Conservation (phyloP, 2,888 invertebrate genomes). For the Apodemia hepburni region DNA sequence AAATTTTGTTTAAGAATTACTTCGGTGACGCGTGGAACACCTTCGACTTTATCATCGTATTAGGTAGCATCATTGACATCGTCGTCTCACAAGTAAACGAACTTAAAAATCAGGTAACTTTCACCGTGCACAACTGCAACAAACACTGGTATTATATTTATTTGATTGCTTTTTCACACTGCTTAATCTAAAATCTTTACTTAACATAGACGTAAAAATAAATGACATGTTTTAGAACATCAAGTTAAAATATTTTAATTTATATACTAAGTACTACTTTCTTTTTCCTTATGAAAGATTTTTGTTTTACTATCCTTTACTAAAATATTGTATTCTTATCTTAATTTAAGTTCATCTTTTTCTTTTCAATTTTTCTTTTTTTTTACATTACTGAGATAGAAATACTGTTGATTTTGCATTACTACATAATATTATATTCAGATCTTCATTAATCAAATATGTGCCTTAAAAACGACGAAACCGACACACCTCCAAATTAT, state of each 20-base stretch:
- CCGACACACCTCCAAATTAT: too few relatives aligned
- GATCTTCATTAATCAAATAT: too few relatives aligned
- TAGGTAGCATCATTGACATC: constrained; percentile 98
- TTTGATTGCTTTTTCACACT: constrained; percentile 34
- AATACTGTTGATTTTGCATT: too few relatives aligned
- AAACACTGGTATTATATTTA: constrained; percentile 24
- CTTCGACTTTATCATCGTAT: constrained; percentile 97
- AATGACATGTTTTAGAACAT: background rate
- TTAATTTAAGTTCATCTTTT: too few relatives aligned
- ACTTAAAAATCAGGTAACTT: constrained; percentile 82
- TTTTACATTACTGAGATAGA: too few relatives aligned
- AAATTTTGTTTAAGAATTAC: constrained; percentile 86
- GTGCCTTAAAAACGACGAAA: too few relatives aligned
- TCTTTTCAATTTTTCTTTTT: too few relatives aligned
- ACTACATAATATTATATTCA: too few relatives aligned
- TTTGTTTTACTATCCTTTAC: too few relatives aligned
- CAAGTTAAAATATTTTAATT: background rate
- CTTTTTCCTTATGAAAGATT: too few relatives aligned
- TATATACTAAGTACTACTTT: too few relatives aligned
- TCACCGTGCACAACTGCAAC: constrained; percentile 24
- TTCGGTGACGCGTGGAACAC: constrained; percentile 99
- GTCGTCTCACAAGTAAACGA: constrained; percentile 98
- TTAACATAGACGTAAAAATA: background rate
- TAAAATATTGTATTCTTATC: too few relatives aligned
- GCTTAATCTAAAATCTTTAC: constrained; percentile 16